Base-by-base conservation (phyloP, 2,888 invertebrate genomes). In the Calliopum simillimum region DNA sequence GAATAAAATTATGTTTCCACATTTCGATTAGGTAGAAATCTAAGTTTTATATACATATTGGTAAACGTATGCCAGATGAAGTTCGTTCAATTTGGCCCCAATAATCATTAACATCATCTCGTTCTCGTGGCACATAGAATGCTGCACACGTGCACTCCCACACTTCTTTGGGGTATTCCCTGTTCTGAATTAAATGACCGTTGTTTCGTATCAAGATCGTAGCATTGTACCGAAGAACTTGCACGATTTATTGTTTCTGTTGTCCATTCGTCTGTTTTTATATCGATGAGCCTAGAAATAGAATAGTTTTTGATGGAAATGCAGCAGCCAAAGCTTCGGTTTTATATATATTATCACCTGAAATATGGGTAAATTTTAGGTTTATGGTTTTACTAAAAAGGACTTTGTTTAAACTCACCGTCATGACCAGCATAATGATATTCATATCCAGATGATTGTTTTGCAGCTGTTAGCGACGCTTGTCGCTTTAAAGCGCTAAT, bases 101-200 rank as follows among this genome's bases (percentile, higher is more conserved):
- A 68, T 71, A 71, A 43, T 68, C 69, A n/a, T 73, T 69, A 14
- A 77, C 73, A 68, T 81, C 79, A 64, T 80, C 80, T 16, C 81
- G 74, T 73, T 77, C 80, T 69, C 89, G 89, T 55, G 92, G 92
- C 76, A 92, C 89, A 81, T 90, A 92, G 69, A 93, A 85, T 41
- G 90, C 88, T 59, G 90, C 91, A 79, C 91, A 90, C 1, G 89
- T 89, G 77, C 92, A 92, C 79, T 92, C 92, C 92, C 92, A 93
- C 70, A 91, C 89, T 78, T 91, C 90, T 77, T 90, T 89, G 0
- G 91, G 90, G 80, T 91, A 90, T 73, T 90, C 88, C 75, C 89
- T n/a, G 88, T n/a, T 89, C 89, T 12, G 88, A 88, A 47, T 80
- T 80, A 41, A 79, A 78, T 6, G 88, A 88, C 92, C 92, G 92